Conservation (phyloP, 2,797 vertebrate species). For the Acropternis orthonyx region DNA sequence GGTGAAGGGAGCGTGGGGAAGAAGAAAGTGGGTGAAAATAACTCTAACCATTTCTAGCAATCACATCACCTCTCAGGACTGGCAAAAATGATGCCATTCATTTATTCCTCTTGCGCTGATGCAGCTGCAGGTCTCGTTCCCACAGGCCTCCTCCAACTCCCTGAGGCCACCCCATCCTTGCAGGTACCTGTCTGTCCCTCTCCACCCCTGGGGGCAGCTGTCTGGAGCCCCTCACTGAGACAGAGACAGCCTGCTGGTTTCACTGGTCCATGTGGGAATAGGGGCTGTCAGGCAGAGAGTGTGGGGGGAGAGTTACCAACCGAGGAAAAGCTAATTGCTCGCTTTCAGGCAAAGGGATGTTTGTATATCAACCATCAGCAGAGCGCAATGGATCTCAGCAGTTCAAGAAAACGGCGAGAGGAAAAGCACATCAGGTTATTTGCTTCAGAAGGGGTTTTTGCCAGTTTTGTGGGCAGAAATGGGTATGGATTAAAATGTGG, state of each 20-base stretch:
- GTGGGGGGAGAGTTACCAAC: neutral
- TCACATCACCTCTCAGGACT: neutral
- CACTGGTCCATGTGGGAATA: neutral
- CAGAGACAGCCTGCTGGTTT: slow-evolving; percentile 9
- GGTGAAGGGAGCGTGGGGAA: neutral
- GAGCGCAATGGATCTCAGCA: neutral
- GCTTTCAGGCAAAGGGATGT: neutral
- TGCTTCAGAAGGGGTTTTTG: neutral
- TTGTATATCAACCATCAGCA: neutral
- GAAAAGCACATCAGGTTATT: neutral
- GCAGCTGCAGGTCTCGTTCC: neutral
- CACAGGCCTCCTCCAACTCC: neutral
- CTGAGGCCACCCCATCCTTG: neutral
- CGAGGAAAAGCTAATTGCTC: slow-evolving; percentile 4
- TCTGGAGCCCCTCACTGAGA: neutral
- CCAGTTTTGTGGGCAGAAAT: neutral
- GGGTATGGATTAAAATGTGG: neutral
- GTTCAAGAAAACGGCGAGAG: neutral
- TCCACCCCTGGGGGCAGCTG: neutral
- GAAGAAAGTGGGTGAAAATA: neutral
- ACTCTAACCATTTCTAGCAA: neutral
- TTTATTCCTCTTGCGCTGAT: neutral
- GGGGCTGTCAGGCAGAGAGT: neutral
- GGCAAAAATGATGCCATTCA: neutral
- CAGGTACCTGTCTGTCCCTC: slow-evolving; percentile 10